A percentile compares a stretch with the other conserved stretches of the same genome.
Evolutionary conservation across 1,140 invertebrate genomes (phyloP).

Genomic region (Leptopilina boulardi): DNA sequence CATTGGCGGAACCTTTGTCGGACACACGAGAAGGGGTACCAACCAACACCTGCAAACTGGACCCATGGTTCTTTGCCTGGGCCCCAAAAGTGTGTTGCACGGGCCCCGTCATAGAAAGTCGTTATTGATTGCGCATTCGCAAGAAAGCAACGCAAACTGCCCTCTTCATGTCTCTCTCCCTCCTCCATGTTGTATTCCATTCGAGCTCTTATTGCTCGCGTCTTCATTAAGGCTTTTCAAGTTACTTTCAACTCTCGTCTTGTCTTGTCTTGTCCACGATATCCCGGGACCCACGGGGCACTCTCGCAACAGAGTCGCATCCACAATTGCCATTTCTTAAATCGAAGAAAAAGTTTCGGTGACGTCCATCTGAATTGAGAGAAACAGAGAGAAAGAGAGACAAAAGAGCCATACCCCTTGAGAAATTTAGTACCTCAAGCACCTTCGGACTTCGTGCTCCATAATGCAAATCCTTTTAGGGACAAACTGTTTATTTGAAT

Average conservation of each 20-base stretch:
- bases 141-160: constrained; percentile 63
- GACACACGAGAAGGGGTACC: constrained; percentile 56
- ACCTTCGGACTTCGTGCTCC: constrained; percentile 29
- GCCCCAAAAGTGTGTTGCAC: constrained; percentile 49
- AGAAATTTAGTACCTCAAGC: constrained; percentile 31
- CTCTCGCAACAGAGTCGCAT: background rate
- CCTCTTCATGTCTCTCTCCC: constrained; percentile 42
- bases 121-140: constrained; percentile 68
- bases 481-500: constrained; percentile 33
- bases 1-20: constrained; percentile 71
- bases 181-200: constrained; percentile 48
- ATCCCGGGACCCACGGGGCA: background rate
- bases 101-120: constrained; percentile 62
- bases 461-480: constrained; percentile 31
- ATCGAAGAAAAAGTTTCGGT: background rate
- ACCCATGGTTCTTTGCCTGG: constrained; percentile 42
- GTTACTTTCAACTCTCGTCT: constrained; percentile 28
- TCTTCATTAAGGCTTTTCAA: constrained; percentile 55
- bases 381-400: background rate
- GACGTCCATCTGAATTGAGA: constrained; percentile 21
- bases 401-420: constrained; percentile 22
- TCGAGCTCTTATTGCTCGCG: constrained; percentile 52
- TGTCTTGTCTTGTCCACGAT: background rate
- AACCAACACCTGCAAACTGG: constrained; percentile 68
- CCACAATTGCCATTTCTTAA: background rate